These are phyloP conservation scores for Heliconius hewitsoni DNA, from an alignment of 1,140 invertebrate species.

Conservation along the genomic window DNA sequence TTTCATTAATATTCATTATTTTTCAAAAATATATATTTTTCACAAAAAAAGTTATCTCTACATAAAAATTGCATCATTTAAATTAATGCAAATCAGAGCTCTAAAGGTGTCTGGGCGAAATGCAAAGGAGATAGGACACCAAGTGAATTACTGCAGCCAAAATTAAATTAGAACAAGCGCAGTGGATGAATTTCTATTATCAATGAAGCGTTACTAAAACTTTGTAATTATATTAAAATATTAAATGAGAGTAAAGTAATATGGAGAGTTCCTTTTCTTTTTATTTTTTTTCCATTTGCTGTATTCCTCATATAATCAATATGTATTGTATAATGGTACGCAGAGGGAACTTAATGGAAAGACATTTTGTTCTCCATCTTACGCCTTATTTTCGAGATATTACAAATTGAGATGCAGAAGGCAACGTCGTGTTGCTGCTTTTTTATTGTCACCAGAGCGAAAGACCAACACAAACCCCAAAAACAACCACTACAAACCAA, in stretches of 20 bases:
- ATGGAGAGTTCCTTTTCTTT: too few species aligned
- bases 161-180: slow-evolving; percentile 24
- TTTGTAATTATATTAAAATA: background rate
- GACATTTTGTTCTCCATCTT: too few species aligned
- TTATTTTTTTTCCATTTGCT: too few species aligned
- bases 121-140: slow-evolving; percentile 28
- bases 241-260: too few species aligned
- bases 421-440: too few species aligned
- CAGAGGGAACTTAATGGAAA: too few species aligned
- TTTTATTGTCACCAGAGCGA: too few species aligned
- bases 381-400: too few species aligned
- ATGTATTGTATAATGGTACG: too few species aligned
- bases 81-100: slow-evolving; percentile 38
- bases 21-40: background rate
- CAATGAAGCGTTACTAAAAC: background rate
- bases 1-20: too few species aligned
- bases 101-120: slow-evolving; percentile 29
- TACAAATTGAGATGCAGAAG: too few species aligned
- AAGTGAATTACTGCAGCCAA: slow-evolving; percentile 34
- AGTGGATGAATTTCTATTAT: slow-evolving; percentile 17
- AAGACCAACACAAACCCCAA: background rate
- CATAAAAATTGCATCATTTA: slow-evolving; percentile 18
- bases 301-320: too few species aligned
- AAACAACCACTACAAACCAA: background rate
- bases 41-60: background rate